Evolutionary conservation across 1,140 invertebrate species (phyloP), one percentile per base, ranked within the genome.

Genomic region (Episyrphus balteatus): DNA sequence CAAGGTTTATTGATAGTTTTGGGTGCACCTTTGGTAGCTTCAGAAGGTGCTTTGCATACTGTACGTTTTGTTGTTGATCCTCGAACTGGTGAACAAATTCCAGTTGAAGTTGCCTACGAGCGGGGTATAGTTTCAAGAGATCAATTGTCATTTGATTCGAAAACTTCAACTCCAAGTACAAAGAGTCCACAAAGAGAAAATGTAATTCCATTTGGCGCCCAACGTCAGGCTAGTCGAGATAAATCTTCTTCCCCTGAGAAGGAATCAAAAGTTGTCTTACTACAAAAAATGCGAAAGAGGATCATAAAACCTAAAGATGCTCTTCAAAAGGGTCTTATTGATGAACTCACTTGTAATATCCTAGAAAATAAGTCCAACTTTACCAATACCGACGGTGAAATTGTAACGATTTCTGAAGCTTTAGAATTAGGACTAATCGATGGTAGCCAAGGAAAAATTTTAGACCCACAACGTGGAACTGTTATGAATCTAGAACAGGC

Each of bases 401-500:
- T 74, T 9, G 57, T 92, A 14, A 81, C 75, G 14, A 72, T 92
- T 11, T 75, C 76, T 49, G 84, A 92, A 67, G 88, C 88, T 13
- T 75, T 94, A 17, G 77, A 81, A 48, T 69, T 73, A 38, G 83
- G 85, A 3, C 73, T 84, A 50, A 74, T 95, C 46, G 80, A 93
- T 72, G 77, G 81, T 11, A 73, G 81, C 26, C 75, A 76, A 43
- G 88, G 92, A 2, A 76, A 77, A 41, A 84, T 97, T 44, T 70
- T 82, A n/a, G 88, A 95, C 73, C 82, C 88, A 14, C 76, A 85
- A 61, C 77, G 81, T 50, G 88, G 90, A 47, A 80, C 89, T 55
- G 66, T 78, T 7, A 57, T 97, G 9, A 84, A 75, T 32, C 84
- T 95, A 9, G 80, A 80, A 18, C 81, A 96, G 71, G 92, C 92